These are phyloP conservation scores for Apodemia zela DNA, from an alignment of 2,888 invertebrate genomes.

Conservation along the genomic window DNA sequence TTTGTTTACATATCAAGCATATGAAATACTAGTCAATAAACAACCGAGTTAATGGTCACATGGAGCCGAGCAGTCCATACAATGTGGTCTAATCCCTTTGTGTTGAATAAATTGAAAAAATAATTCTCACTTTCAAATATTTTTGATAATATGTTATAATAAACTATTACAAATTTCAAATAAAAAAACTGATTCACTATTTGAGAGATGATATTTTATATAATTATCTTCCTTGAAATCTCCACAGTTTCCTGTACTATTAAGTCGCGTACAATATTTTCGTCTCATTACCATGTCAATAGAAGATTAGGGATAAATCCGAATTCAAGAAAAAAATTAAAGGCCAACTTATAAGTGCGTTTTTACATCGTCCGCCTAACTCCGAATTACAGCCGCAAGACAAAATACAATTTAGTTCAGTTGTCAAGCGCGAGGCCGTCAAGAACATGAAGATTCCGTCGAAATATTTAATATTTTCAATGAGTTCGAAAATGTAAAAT, in stretches of 20 bases:
- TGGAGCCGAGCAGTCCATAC: too few species aligned
- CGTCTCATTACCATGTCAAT: constrained; percentile 78
- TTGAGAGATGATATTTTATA: constrained; percentile 11
- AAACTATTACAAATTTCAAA: background rate
- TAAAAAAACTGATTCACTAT: constrained; percentile 4
- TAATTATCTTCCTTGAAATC: constrained; percentile 30
- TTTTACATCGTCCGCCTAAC: constrained; percentile 57
- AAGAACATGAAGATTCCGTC: constrained; percentile 24
- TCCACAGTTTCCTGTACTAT: constrained; percentile 43
- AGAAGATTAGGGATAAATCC: constrained; percentile 75
- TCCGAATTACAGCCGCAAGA: constrained; percentile 64
- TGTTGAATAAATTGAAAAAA: too few species aligned
- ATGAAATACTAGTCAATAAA: too few species aligned
- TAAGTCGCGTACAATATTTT: constrained; percentile 61
- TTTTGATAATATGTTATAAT: background rate
- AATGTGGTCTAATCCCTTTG: too few species aligned
- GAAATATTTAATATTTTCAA: constrained; percentile 32
- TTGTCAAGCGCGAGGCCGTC: constrained; percentile 25
- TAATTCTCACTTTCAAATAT: background rate
- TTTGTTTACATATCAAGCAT: too few species aligned
- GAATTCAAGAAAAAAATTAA: constrained; percentile 54
- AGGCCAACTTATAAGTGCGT: constrained; percentile 49
- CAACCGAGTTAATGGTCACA: too few species aligned
- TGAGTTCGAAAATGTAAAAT: too few species aligned
- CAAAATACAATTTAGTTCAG: constrained; percentile 48